Base-by-base conservation (phyloP, 92 coral and sea anemone species). In the Bergia puertoricense region DNA sequence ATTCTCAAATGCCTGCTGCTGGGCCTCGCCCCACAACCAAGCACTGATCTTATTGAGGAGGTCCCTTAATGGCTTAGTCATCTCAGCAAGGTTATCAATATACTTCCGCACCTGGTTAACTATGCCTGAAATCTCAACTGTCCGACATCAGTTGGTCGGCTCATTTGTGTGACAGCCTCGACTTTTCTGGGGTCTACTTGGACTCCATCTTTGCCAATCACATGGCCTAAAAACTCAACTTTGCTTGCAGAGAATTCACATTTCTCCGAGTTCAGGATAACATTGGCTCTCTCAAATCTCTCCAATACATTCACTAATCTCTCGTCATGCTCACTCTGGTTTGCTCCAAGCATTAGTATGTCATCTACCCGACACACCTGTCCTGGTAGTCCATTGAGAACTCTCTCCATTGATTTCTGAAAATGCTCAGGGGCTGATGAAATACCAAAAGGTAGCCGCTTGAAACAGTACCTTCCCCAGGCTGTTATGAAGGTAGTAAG, bases 1-100 rank as follows among this genome's bases (percentile, higher is more conserved):
- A 8, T 14, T 81, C 46, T 82, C 86, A 67, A 92, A 92, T 22
- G 93, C 93, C 80, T 81, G 57, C 73, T 67, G 81, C 68, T 92
- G 95, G 72, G 90, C 90, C 37, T 88, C 91, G 69, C 90, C 86
- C 95, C 98, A 94, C 86, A 94, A 74, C 94, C 92, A 92, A 22
- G 91, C 86, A 44, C 85, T 86, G 62, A 78, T 86, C 67, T 85
- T 86, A 80, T 86, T 86, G 74, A 91, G 93, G 1, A 91, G 94
- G 50, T 91, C 93, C 51, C 90, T 82, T 38, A 94, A 77, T 22
- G 94, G 93, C 85, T 94, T 92, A 76, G 92, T 91, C 75, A 90
- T 78, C 71, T 92, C 90, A 40, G 92, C 95, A 56, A 54, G 62
- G 62, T 54, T 54, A n/a, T n/a, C 74, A 23, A 91, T 80, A 86